Evolutionary conservation across 1,140 invertebrate genomes (phyloP), one percentile per base, ranked within the genome.

Genomic region (Diplogasteroides magnus): DNA sequence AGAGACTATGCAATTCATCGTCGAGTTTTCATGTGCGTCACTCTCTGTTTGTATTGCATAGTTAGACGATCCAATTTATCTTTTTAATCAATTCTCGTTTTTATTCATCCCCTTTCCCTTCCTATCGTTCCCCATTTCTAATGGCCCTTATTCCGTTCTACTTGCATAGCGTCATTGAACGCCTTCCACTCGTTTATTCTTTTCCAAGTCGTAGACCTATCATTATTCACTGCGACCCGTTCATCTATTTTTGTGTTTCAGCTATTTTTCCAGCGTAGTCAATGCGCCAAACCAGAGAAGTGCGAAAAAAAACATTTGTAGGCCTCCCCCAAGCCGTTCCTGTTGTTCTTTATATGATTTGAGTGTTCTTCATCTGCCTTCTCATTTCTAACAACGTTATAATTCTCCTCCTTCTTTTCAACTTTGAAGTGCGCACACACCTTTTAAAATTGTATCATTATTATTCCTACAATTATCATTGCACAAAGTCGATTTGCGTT

Each of bases 171-270:
- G 28, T 62, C 15, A 23, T 61, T n/a, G 25, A 14, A 29, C 3
- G 14, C 58, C 13, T 59, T n/a, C 25, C 25, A 59, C 25, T 59
- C 58, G 58, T 27, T 59, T 26, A 59, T 59, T 59, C 27, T 59
- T 25, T 59, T 59, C 57, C 23, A 59, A 14, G 23, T 59, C 27
- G 23, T 11, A 11, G 57, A 59, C n/a, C 19, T n/a, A n/a, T 59
- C 27, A 25, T n/a, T 59, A n/a, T n/a, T n/a, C 57, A 26, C 11
- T 26, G 27, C 6, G 19, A n/a, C 3, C 27, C 57, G 6, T 59
- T 61, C 59, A 14, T 61, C 31, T 61, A 2, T 61, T 61, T 59
- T 11, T 59, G 57, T 59, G 57, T 59, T 59, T 59, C 57, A n/a
- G 27, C 23, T 14, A 59, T n/a, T 11, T 14, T 6, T 59, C 1